Evolutionary conservation across 64 coral and sea anemone genomes (phyloP).

Genomic region (Acropora tenuis): DNA sequence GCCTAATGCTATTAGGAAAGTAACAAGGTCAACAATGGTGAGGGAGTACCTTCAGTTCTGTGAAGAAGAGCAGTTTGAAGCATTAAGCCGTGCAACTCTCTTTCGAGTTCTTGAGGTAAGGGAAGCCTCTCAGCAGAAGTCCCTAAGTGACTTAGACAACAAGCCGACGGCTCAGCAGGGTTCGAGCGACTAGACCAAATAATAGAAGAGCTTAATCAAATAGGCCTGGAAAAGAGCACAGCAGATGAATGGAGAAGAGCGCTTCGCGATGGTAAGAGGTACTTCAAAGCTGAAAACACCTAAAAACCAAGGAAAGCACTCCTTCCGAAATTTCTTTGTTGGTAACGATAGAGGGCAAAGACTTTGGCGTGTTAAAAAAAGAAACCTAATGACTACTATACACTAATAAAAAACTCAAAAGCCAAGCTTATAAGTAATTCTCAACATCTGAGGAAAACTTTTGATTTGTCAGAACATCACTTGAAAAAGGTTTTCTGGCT

Average conservation of each 20-base stretch:
- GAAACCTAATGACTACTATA: no score
- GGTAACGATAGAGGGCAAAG: no score
- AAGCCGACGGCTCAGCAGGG: constrained; percentile 44
- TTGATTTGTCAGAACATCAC: no score
- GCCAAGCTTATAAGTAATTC: no score
- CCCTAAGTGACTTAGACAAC: constrained; percentile 54
- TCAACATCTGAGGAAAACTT: no score
- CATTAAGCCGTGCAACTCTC: constrained; percentile 53
- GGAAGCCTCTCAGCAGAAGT: constrained; percentile 60
- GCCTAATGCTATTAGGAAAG: constrained; percentile 54
- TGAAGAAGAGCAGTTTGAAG: constrained; percentile 41
- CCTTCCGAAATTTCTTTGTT: no score
- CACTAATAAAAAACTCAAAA: no score
- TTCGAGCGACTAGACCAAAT: constrained; percentile 38
- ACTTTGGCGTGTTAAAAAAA: no score
- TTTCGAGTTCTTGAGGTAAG: constrained; percentile 65
- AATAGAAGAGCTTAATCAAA: constrained; percentile 43
- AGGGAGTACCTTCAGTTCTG: constrained; percentile 59
- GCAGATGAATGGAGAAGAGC: constrained; percentile 33
- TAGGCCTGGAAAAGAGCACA: constrained; percentile 41
- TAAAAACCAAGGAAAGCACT: no score
- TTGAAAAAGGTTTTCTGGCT: no score
- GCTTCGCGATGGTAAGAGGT: constrained; percentile 57
- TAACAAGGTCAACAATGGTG: constrained; percentile 65
- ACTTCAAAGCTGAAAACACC: constrained; percentile 66